Evolutionary conservation across 2,888 invertebrate genomes (phyloP).

Genomic region (Ochropleura leucogaster): DNA sequence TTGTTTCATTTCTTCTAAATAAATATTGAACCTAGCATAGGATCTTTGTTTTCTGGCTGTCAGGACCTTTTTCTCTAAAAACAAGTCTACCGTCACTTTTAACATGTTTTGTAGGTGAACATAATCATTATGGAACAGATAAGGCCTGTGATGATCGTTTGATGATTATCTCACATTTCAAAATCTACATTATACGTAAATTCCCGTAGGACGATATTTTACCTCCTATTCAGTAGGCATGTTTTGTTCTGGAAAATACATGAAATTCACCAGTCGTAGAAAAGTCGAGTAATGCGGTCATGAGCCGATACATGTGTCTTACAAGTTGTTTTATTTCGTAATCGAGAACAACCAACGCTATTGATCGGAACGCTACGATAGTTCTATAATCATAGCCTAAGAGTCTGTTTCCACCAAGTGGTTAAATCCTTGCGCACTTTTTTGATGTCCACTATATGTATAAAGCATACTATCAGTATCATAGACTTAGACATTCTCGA

Average conservation of each 20-base stretch:
- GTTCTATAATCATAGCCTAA: background rate
- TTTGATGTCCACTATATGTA: background rate
- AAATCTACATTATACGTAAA: background rate
- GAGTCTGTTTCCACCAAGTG: background rate
- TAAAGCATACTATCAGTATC: background rate
- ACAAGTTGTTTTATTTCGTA: background rate
- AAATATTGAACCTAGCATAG: background rate
- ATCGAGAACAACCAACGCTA: background rate
- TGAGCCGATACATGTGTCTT: background rate
- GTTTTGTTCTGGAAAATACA: background rate
- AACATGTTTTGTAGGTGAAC: background rate
- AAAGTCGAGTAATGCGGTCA: background rate
- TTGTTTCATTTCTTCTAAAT: background rate
- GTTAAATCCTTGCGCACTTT: background rate
- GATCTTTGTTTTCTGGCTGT: background rate
- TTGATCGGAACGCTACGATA: background rate
- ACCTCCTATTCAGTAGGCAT: background rate
- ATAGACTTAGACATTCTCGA: background rate
- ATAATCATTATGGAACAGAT: background rate
- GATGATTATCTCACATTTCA: background rate
- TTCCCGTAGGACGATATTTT: background rate
- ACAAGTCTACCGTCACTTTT: background rate
- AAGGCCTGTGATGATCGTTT: background rate
- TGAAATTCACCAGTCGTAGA: background rate
- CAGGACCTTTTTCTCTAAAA: background rate